Conservation (phyloP, 2,888 invertebrate species). For the Tenthredo notha region DNA sequence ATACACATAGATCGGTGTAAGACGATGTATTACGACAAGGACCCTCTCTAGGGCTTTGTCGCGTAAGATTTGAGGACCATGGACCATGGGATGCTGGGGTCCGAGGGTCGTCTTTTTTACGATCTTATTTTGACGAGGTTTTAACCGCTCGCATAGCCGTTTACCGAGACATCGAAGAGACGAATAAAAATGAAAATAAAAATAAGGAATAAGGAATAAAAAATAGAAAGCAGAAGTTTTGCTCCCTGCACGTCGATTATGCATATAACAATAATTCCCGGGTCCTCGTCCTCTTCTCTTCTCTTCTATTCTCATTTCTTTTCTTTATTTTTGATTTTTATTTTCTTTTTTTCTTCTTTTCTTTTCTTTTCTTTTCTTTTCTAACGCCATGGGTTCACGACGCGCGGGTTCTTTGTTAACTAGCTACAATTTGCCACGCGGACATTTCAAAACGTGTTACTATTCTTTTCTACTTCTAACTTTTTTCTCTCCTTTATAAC, state of each 20-base stretch:
- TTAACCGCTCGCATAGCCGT: slow-evolving; percentile 42
- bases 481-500: not conserved
- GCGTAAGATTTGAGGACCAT: not conserved
- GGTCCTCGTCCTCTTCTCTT: not conserved
- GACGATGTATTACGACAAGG: too few relatives aligned
- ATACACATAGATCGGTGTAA: not conserved
- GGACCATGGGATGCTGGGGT: not conserved
- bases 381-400: not conserved
- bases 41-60: not conserved
- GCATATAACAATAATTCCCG: not conserved
- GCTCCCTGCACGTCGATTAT: not conserved
- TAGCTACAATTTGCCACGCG: slow-evolving; percentile 51
- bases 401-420: slow-evolving; percentile 26
- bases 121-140: slow-evolving; percentile 50
- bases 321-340: too few relatives aligned
- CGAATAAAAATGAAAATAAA: not conserved
- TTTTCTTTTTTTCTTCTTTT: not conserved
- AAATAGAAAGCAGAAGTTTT: not conserved
- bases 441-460: not conserved
- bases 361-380: not conserved
- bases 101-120: slow-evolving; percentile 24
- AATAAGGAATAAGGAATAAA: not conserved
- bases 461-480: not conserved
- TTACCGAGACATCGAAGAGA: slow-evolving; percentile 20
- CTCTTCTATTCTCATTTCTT: not conserved